Base-by-base conservation (phyloP, 2,888 invertebrate species). In the Ceriagrion tenellum region DNA sequence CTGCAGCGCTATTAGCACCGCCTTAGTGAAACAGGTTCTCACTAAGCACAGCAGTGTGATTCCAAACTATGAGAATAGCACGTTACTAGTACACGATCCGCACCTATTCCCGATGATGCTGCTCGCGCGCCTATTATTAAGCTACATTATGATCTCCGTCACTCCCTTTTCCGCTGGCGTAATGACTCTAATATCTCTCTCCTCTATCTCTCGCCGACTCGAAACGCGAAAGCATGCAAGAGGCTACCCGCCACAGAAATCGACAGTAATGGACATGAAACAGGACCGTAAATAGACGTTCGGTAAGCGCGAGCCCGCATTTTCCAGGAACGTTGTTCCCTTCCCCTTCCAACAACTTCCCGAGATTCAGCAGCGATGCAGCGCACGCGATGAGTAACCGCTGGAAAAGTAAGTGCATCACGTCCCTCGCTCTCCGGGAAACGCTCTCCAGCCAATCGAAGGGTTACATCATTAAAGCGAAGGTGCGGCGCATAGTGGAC, bases 251-350 rank as follows among this genome's bases (percentile, higher is more conserved):
- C 30, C 16, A 18, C 69, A 16, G 81, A 35, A 35, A 81, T 81
- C 81, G 81, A 35, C 81, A n/a, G 35, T 16, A 18, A 81, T 35
- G 81, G 81, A 35, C 81, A 35, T 81, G 81, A 81, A 35, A 81
- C 81, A 81, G 81, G 81, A 30, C 81, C 81, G 81, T 81, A 81
- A 81, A 81, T 81, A 81, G 81, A 81, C 35, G 35, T 35, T 35
- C 81, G 35, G n/a, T 81, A 81, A 35, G 81, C 81, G 16, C 16
- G 35, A 16, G 81, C 13, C 3, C 2, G 59, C 16, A 8, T 59
- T 81, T 81, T 81, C 81, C 30, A 35, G 35, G 30, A 35, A 81
- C 18, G 18, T 1, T 35, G 35, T 81, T 35, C 81, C 2, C 81
- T 16, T 16, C 81, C 81, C n/a, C n/a, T n/a, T n/a, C n/a, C 35